A percentile compares a stretch with the other conserved stretches of the same genome.
Conservation (phyloP, 2,888 invertebrate species). For the Julus scanicus region DNA sequence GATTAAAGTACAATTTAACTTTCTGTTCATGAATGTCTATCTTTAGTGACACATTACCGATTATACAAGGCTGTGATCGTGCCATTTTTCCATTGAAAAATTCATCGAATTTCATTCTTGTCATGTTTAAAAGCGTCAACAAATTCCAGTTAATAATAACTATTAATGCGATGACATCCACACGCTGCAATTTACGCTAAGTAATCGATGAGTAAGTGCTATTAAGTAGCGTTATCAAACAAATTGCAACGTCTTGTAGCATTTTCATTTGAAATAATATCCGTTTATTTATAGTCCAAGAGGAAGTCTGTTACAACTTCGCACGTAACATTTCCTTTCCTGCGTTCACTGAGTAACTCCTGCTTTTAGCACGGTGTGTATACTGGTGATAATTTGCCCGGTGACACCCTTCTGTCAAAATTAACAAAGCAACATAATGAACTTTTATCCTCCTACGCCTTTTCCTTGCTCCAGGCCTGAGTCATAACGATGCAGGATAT, state of each 20-base stretch:
- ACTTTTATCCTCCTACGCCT: constrained; percentile 21
- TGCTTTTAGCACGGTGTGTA: not conserved
- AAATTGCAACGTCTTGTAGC: not conserved
- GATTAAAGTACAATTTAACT: no score
- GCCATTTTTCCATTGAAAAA: no score
- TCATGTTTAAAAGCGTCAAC: not conserved
- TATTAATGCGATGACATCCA: not conserved
- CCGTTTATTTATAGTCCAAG: not conserved
- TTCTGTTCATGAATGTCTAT: no score
- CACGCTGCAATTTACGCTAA: not conserved
- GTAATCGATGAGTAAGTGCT: not conserved
- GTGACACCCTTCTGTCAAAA: constrained; percentile 21
- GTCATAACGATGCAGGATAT: constrained; percentile 30
- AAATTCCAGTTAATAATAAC: not conserved
- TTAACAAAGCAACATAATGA: constrained; percentile 19
- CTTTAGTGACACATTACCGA: no score
- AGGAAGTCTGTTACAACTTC: not conserved
- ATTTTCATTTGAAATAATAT: not conserved
- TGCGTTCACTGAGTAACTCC: not conserved
- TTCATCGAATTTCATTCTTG: not conserved
- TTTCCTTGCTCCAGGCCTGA: not conserved
- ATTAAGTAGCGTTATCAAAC: not conserved
- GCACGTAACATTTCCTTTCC: not conserved
- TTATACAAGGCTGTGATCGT: no score
- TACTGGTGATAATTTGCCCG: not conserved